Evolutionary conservation across 2,797 vertebrate genomes (phyloP).

Genomic region (Saxicola maurus): DNA sequence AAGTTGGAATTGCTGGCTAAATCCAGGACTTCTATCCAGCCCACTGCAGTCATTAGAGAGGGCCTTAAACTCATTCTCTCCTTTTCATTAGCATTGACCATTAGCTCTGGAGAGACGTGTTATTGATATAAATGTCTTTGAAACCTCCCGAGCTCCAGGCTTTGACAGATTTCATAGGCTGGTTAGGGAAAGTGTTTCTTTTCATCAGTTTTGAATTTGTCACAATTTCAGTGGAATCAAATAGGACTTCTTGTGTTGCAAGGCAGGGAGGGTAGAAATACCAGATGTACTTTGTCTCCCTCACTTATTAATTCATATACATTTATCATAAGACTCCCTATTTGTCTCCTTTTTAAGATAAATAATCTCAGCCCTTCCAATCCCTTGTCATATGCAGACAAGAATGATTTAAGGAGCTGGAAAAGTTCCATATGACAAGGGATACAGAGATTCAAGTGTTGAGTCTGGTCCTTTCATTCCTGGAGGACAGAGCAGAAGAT

Average conservation of each 20-base stretch:
- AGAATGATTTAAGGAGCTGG: conserved; percentile 47
- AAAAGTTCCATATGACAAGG: background rate
- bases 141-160: conserved; percentile 18
- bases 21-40: conserved; percentile 4
- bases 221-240: conserved; percentile 34
- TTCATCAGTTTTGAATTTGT: conserved; percentile 50
- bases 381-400: conserved; percentile 23
- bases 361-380: conserved; percentile 54
- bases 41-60: conserved; percentile 36
- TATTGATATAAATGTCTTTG: conserved; percentile 61
- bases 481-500: background rate
- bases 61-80: conserved; percentile 47
- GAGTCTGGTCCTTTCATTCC: background rate
- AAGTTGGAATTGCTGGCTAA: background rate
- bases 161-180: background rate
- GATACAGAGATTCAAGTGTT: background rate
- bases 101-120: conserved; percentile 11
- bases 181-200: conserved; percentile 24
- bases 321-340: conserved; percentile 38
- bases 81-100: conserved; percentile 53
- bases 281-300: conserved; percentile 44
- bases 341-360: conserved; percentile 54
- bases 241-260: conserved; percentile 15
- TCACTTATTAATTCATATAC: conserved; percentile 49
- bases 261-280: conserved; percentile 31